Conservation (phyloP, 2,113 vertebrate species). For the Callionymus lyra region DNA sequence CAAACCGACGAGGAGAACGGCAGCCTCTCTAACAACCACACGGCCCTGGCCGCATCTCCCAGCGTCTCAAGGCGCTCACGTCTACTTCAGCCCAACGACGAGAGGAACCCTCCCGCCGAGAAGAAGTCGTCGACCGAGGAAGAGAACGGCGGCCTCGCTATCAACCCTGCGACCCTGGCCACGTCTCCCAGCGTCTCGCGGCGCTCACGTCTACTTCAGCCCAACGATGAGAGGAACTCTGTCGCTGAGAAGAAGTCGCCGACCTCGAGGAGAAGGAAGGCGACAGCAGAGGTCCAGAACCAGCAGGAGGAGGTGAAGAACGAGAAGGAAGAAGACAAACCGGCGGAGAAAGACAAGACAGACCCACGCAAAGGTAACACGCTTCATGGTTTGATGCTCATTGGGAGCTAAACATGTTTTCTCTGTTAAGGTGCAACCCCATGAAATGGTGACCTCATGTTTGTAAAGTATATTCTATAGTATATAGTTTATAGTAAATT, state of each 20-base stretch:
- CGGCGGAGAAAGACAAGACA: slow-evolving; percentile 64
- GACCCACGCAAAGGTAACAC: slow-evolving; percentile 85
- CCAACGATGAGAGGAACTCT: slow-evolving; percentile 45
- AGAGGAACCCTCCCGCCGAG: slow-evolving; percentile 40
- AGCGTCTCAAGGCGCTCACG: slow-evolving; percentile 48
- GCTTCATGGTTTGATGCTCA: no score
- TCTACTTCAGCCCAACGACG: slow-evolving; percentile 51
- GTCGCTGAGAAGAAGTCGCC: slow-evolving; percentile 69
- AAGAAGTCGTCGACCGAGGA: no score
- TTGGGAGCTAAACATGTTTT: no score
- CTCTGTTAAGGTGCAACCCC: no score
- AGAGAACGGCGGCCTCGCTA: no score
- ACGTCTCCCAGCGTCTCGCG: slow-evolving; percentile 52
- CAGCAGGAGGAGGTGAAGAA: slow-evolving; percentile 22
- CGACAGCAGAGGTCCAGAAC: slow-evolving; percentile 64
- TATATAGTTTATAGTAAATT: no score
- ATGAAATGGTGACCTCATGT: no score
- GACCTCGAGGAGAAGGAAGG: slow-evolving; percentile 66
- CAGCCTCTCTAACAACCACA: no score
- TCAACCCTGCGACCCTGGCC: no score
- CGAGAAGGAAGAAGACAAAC: slow-evolving; percentile 45
- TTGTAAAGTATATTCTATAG: no score
- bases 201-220: slow-evolving; percentile 49
- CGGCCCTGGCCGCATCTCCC: no score
- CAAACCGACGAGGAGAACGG: no score